phyloP scores from a whole-genome alignment of 2,113 vertebrate genomes.

The Tetrao urogallus region DNA sequence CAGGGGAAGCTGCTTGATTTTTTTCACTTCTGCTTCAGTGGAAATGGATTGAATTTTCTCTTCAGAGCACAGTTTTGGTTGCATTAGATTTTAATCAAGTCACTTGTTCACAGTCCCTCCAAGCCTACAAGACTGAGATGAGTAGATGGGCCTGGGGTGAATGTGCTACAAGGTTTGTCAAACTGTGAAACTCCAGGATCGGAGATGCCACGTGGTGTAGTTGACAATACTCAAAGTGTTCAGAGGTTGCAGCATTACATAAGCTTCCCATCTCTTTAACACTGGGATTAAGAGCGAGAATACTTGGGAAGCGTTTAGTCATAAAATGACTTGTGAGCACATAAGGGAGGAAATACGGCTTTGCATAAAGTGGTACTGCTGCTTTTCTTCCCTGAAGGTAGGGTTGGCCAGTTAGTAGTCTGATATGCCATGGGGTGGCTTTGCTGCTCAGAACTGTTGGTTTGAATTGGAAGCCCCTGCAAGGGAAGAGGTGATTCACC shows the following conservation, averaged over 20 bases:
- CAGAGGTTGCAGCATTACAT: background rate
- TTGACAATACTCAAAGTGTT: conserved; percentile 46
- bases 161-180: conserved; percentile 55
- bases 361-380: background rate
- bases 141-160: conserved; percentile 66
- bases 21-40: conserved; percentile 78
- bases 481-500: background rate
- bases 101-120: conserved; percentile 67
- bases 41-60: conserved; percentile 71
- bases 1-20: conserved; percentile 67
- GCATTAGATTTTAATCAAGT: conserved; percentile 76
- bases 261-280: conserved; percentile 38
- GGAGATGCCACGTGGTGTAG: conserved; percentile 37
- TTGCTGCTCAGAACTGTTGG: background rate
- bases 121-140: conserved; percentile 50
- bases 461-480: background rate
- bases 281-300: conserved; percentile 19
- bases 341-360: background rate
- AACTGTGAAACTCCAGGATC: conserved; percentile 18
- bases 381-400: background rate
- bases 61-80: conserved; percentile 75
- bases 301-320: background rate
- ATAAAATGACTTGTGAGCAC: background rate
- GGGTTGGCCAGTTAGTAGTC: background rate
- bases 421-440: background rate